Percentiles rank a stretch among this genome's conserved stretches.
Evolutionary conservation across 2,113 vertebrate species (phyloP).

Genomic region (Aramus guarauna): DNA sequence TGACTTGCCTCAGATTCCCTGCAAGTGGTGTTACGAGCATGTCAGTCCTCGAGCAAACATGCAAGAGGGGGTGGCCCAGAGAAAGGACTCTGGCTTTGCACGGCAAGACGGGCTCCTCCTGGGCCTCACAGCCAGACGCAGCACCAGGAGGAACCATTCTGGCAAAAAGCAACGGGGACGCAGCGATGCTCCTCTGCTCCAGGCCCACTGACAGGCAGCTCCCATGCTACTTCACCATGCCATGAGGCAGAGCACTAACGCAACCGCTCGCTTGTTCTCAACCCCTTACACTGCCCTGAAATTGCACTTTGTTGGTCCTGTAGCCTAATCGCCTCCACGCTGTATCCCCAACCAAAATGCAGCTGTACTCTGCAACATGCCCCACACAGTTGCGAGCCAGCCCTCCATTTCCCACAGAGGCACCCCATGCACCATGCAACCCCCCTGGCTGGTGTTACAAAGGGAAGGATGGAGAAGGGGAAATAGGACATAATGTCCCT

Average conservation of each 20-base stretch:
- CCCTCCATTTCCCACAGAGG: neutral
- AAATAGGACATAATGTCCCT: neutral
- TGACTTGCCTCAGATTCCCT: neutral
- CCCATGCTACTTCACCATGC: neutral
- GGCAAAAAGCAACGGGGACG: neutral
- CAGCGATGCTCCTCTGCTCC: neutral
- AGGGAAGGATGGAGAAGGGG: neutral
- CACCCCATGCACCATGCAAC: neutral
- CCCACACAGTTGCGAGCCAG: neutral
- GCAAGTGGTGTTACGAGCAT: neutral
- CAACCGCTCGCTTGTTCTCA: neutral
- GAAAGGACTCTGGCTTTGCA: neutral
- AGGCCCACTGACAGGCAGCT: neutral
- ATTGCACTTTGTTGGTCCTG: neutral
- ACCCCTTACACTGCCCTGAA: neutral
- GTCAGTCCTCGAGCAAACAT: neutral
- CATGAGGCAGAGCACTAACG: neutral
- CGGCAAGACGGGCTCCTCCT: neutral
- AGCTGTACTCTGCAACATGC: neutral
- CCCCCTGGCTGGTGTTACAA: rapidly evolving
- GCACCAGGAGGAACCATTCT: neutral
- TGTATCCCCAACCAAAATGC: neutral
- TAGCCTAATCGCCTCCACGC: rapidly evolving
- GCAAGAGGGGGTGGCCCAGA: neutral
- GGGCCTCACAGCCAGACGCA: neutral